These are phyloP conservation scores for Merluccius polli DNA, from an alignment of 2,797 vertebrate species.

Conservation along the genomic window DNA sequence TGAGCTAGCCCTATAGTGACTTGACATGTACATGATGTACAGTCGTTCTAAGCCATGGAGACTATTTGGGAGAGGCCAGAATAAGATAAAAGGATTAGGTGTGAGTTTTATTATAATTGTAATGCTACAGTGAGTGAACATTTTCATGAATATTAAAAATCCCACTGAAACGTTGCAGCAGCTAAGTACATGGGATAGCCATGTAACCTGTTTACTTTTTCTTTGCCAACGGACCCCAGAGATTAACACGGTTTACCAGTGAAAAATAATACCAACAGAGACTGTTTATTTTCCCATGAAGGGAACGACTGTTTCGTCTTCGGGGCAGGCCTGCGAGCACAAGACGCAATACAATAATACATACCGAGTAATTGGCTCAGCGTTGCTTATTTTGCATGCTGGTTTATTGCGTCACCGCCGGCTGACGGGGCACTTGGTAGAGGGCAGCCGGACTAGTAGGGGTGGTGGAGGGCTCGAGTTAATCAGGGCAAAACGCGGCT, in stretches of 20 bases:
- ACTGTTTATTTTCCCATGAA: not conserved
- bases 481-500: slow-evolving; percentile 28
- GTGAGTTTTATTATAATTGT: slow-evolving; percentile 61
- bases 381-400: not conserved
- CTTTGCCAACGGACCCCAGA: not conserved
- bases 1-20: not conserved
- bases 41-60: slow-evolving; percentile 27
- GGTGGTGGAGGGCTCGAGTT: slow-evolving; percentile 11
- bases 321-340: not conserved
- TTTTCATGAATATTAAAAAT: slow-evolving; percentile 59
- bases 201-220: not conserved
- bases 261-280: not conserved
- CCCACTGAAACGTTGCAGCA: slow-evolving; percentile 35
- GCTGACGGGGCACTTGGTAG: not conserved
- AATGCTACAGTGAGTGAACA: slow-evolving; percentile 55
- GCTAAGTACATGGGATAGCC: not conserved
- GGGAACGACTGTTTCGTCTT: not conserved
- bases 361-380: not conserved
- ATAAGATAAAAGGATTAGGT: slow-evolving; percentile 58
- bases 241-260: not conserved
- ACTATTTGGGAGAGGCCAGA: slow-evolving; percentile 19
- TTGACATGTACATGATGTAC: not conserved
- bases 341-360: not conserved
- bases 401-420: not conserved
- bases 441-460: not conserved